Base-by-base conservation (phyloP, 2,797 vertebrate species). In the Brachyalestes nurse region DNA sequence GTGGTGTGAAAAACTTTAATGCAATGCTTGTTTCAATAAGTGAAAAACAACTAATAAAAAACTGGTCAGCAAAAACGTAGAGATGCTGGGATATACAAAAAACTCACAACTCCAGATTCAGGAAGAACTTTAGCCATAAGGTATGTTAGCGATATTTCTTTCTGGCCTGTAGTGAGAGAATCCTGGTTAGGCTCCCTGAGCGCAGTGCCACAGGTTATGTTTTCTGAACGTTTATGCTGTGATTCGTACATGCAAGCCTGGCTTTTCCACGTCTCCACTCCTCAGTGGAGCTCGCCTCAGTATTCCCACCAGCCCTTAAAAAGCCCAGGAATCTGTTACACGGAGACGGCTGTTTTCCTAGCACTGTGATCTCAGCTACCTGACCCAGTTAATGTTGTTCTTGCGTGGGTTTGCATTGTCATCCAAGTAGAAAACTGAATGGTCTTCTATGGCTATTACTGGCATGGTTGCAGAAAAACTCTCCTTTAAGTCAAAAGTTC, bases 361-460 rank as follows among this genome's bases (percentile, higher is more conserved):
- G 80, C 77, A 64, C 79, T 78, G 70, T 77, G 80, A 78, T 78
- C 84, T 64, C 66, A 58, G 74, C 64, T 70, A 77, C 60, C 78
- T 76, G 77, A 77, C 72, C 79, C 23, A 66, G 42, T 71, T 47
- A 78, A 74, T 80, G 61, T 81, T 83, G 74, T 75, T 83, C 74
- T 86, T 77, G 79, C 53, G 55, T 34, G 28, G 82, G 79, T 84
- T 85, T 72, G 83, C 76, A 49, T 85, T 78, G 79, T 87, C 69
- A 82, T 84, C 74, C 67, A 85, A 83, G 75, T 78, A 42, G 65
- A 77, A 86, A 86, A 78, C 62, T 73, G 38, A 85, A 74, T 14
- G 61, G 55, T 67, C 53, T 53, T 73, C 28, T 21, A 23, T 83
- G 77, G 82, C 82, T 81, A 57, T 83, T 78, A 83, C 82, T 84